phyloP scores from a whole-genome alignment of 2,797 vertebrate species.

The Craterocephalus amniculus region DNA sequence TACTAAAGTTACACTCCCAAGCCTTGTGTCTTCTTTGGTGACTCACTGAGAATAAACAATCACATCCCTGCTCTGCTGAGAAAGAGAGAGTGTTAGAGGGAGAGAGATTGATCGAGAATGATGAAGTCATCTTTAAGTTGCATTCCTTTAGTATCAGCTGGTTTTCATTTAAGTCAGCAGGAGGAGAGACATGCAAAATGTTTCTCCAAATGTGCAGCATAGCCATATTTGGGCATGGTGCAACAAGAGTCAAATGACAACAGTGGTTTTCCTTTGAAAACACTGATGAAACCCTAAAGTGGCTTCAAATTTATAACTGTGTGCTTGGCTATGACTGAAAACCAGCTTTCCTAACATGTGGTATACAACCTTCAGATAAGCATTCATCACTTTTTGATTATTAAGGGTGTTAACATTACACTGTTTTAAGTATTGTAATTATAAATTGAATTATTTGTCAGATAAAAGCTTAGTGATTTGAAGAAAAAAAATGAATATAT shows the following conservation, averaged over 20 bases:
- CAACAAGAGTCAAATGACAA: slow-evolving; percentile 55
- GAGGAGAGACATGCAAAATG: slow-evolving; percentile 42
- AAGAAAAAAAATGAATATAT: no score
- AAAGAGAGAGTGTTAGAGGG: slow-evolving; percentile 41
- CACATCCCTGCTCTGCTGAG: slow-evolving; percentile 33
- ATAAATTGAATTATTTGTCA: not conserved
- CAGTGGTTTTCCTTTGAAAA: slow-evolving; percentile 34
- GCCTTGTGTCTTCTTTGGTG: slow-evolving; percentile 36
- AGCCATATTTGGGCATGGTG: slow-evolving; percentile 72
- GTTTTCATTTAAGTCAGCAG: slow-evolving; percentile 73
- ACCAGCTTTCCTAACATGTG: not conserved
- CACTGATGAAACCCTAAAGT: slow-evolving; percentile 19
- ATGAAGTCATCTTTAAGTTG: slow-evolving; percentile 77
- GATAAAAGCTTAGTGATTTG: not conserved
- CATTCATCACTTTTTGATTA: not conserved
- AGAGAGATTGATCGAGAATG: slow-evolving; percentile 52
- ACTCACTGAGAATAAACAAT: slow-evolving; percentile 63
- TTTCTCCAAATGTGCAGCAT: slow-evolving; percentile 59
- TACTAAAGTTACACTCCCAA: slow-evolving; percentile 28
- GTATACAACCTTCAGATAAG: not conserved
- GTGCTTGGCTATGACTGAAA: not conserved
- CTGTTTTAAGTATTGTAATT: not conserved
- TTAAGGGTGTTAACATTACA: not conserved
- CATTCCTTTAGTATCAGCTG: slow-evolving; percentile 74
- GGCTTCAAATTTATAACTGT: slow-evolving; percentile 9